Conservation (phyloP, 1,140 invertebrate genomes). For the Mamestra configurata region DNA sequence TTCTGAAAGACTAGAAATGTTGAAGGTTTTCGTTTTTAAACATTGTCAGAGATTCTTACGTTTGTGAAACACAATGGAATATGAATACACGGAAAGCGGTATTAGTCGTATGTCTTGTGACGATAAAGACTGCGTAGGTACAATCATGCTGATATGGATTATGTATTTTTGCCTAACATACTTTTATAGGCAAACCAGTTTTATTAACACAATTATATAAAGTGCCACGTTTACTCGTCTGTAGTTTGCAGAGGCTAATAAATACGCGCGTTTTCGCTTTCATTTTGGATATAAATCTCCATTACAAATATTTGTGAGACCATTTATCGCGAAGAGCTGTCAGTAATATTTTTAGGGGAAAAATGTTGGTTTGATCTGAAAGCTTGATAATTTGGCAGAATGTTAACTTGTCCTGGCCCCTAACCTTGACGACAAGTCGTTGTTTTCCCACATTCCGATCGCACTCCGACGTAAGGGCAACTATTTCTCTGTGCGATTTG, state of each 20-base stretch:
- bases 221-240: conserved; percentile 16
- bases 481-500: conserved; percentile 7
- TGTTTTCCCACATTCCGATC: neutral
- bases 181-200: conserved; percentile 16
- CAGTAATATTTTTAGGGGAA: conserved; percentile 12
- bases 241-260: conserved; percentile 23
- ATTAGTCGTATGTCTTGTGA: conserved; percentile 12
- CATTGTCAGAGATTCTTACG: neutral
- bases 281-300: conserved; percentile 27
- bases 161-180: conserved; percentile 6
- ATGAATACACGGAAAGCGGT: neutral
- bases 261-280: conserved; percentile 19
- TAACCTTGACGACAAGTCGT: neutral
- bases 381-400: conserved; percentile 5
- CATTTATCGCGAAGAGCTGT: conserved; percentile 15
- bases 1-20: neutral
- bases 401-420: neutral
- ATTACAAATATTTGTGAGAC: conserved; percentile 33
- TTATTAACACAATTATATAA: conserved; percentile 29
- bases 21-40: neutral
- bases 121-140: neutral
- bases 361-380: conserved; percentile 17
- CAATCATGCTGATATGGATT: conserved; percentile 1
- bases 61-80: neutral
- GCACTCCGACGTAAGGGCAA: neutral